Conservation (phyloP, 2,888 invertebrate genomes). For the Miltochrista miniata region DNA sequence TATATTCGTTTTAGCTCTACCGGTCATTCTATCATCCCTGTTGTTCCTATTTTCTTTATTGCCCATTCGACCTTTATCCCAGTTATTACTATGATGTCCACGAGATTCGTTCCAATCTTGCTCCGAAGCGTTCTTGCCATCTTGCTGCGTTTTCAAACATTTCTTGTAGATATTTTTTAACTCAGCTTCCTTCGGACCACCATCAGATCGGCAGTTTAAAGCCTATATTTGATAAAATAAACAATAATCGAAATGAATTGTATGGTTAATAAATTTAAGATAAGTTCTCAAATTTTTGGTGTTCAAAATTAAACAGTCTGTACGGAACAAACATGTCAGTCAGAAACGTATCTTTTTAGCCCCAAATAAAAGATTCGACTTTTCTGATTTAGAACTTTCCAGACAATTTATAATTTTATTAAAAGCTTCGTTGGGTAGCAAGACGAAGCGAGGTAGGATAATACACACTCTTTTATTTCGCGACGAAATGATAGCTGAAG, state of each 20-base stretch:
- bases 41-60: conserved; percentile 42
- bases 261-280: too few relatives aligned
- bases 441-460: too few relatives aligned
- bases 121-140: conserved; percentile 55
- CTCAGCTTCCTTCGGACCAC: conserved; percentile 83
- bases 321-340: too few relatives aligned
- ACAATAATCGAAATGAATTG: neutral
- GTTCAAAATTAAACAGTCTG: too few relatives aligned
- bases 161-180: conserved; percentile 82
- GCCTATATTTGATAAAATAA: conserved; percentile 52
- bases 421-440: too few relatives aligned
- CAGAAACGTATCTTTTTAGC: too few relatives aligned
- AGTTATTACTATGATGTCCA: conserved; percentile 45
- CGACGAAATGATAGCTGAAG: too few relatives aligned
- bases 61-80: conserved; percentile 41
- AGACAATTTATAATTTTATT: too few relatives aligned
- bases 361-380: too few relatives aligned
- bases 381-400: too few relatives aligned
- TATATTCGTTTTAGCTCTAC: conserved; percentile 34
- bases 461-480: too few relatives aligned
- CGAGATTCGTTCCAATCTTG: conserved; percentile 58
- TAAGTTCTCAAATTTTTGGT: too few relatives aligned
- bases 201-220: conserved; percentile 84
- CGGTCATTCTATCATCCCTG: conserved; percentile 36
- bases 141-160: conserved; percentile 79